Base-by-base conservation (phyloP, 2,113 vertebrate genomes). In the Petromus typicus region DNA sequence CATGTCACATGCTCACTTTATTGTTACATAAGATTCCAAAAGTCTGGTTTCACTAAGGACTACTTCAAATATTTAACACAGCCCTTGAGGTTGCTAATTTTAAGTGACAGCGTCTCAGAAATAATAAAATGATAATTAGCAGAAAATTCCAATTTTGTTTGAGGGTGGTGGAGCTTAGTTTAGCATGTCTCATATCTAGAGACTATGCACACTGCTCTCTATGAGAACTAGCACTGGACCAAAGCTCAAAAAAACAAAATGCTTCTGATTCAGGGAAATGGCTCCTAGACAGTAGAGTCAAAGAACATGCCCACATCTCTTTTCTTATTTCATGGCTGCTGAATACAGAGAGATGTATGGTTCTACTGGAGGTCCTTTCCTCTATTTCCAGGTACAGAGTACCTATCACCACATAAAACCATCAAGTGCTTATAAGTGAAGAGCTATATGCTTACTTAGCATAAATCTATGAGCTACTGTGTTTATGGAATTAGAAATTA, bases 81-180 rank as follows among this genome's bases (percentile, higher is more conserved):
- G 17, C 73, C 34, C 25, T 2, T 64, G 12, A 83, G 75, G 78
- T 34, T 45, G 54, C 79, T 81, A 27, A 63, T 63, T 90, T 8
- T 56, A 48, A 90, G 48, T 7, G 25, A 51, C 1, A 56, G 27
- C 20, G 20, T 54, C 9, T 83, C 13, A 32, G 63, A 16, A 56
- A 61, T 2, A 66, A 30, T 20, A 64, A 84, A 51, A 81, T 10
- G 43, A 83, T 37, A 78, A 56, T 14, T 3, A 71, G 34, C 75
- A 61, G 85, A 84, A 71, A 73, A 57, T 8, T 20, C 51, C 18
- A 11, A 25, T 0, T 18, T 34, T 12, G n/a, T 1, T 8, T 66
- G 23, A 1, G 0, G 23, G 13, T 27, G 5, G 22, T 0, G 2
- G 34, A 32, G n/a, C 14, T 54, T 11, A 27, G 8, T 37, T 37